Conservation (phyloP, 2,888 invertebrate genomes). For the Invenusta paracnida region DNA sequence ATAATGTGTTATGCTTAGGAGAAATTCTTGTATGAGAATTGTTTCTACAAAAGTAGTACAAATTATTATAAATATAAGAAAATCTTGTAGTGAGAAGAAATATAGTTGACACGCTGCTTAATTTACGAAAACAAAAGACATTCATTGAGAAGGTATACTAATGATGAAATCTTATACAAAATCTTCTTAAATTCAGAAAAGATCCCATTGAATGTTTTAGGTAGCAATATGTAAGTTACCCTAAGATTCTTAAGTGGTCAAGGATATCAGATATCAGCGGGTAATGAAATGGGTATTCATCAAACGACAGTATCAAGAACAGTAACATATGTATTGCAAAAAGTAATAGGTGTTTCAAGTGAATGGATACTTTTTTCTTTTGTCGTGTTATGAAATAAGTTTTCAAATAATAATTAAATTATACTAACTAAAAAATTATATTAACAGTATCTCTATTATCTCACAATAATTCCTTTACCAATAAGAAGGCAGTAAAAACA, state of each 20-base stretch:
- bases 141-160: not conserved
- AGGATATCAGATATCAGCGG: no score
- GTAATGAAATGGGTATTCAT: not conserved
- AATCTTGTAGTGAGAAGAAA: not conserved
- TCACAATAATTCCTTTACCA: no score
- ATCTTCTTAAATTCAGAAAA: not conserved
- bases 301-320: not conserved
- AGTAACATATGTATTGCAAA: not conserved
- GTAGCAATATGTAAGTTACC: not conserved
- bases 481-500: no score
- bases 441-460: no score
- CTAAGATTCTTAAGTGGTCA: not conserved
- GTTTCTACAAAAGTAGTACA: not conserved
- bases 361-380: not conserved
- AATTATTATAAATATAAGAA: not conserved
- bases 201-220: not conserved
- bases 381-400: no score
- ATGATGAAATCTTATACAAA: not conserved
- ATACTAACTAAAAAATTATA: no score
- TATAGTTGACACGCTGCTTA: not conserved
- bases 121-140: not conserved
- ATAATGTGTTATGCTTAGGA: not conserved
- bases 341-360: not conserved
- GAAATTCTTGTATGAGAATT: not conserved
- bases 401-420: no score